A percentile compares a stretch with the other conserved stretches of the same genome.
Conservation (phyloP, 2,797 vertebrate genomes). For the Chaenodraco wilsoni region DNA sequence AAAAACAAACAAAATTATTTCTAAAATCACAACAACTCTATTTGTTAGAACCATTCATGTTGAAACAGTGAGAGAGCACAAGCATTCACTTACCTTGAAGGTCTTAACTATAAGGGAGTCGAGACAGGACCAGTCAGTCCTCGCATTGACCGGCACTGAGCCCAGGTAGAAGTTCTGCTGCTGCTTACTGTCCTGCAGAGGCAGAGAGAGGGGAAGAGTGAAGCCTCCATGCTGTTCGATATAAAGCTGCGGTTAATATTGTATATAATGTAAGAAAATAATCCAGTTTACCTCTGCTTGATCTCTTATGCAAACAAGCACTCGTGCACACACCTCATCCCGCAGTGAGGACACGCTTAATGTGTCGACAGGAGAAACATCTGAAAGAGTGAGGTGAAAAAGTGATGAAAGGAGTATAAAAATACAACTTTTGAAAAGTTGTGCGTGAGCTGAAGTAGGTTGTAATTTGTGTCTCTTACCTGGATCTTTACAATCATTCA, state of each 20-base stretch:
- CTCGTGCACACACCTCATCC: slow-evolving; percentile 84
- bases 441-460: neutral
- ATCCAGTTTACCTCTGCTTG: slow-evolving; percentile 86
- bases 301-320: slow-evolving; percentile 88
- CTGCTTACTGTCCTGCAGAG: slow-evolving; percentile 87
- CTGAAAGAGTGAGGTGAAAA: slow-evolving; percentile 64
- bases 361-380: slow-evolving; percentile 86
- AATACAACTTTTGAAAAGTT: neutral
- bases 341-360: slow-evolving; percentile 82
- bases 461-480: slow-evolving; percentile 75
- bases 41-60: neutral
- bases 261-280: neutral
- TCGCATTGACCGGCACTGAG: slow-evolving; percentile 85
- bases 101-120: slow-evolving; percentile 90
- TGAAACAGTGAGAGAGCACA: neutral
- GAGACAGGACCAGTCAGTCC: slow-evolving; percentile 90
- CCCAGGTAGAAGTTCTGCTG: slow-evolving; percentile 93
- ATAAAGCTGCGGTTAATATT: slow-evolving; percentile 3
- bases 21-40: neutral
- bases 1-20: slow-evolving; percentile 5
- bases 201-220: slow-evolving; percentile 14
- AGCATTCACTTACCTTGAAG: slow-evolving; percentile 86
- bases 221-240: neutral
- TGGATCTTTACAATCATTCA: slow-evolving; percentile 85
- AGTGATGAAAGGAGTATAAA: neutral